These are phyloP conservation scores for Paralichthys olivaceus DNA, from an alignment of 2,113 vertebrate species.

Conservation along the genomic window DNA sequence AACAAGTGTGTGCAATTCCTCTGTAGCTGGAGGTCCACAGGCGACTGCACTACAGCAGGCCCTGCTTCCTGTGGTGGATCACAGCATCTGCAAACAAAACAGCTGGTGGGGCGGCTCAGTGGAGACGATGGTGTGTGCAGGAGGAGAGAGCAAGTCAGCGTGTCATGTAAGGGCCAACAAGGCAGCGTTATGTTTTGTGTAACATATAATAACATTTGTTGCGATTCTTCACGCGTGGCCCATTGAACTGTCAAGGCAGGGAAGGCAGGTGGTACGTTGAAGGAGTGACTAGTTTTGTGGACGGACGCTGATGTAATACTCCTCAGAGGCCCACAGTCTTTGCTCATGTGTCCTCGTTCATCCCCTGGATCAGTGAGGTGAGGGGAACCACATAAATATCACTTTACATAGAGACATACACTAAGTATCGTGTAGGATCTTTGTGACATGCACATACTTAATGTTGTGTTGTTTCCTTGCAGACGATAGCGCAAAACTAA, in stretches of 20 bases:
- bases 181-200: neutral
- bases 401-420: neutral
- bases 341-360: conserved; percentile 64
- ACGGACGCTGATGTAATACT: conserved; percentile 68
- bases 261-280: conserved; percentile 66
- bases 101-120: conserved; percentile 85
- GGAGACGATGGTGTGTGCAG: conserved; percentile 83
- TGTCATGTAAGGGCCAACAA: conserved; percentile 84
- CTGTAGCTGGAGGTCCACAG: conserved; percentile 81
- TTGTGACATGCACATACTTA: neutral
- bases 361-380: conserved; percentile 74
- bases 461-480: conserved; percentile 22
- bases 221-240: conserved; percentile 45
- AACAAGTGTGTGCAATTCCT: neutral
- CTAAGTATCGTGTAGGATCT: neutral
- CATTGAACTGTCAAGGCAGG: conserved; percentile 65
- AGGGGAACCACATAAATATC: conserved; percentile 6
- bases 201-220: neutral
- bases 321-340: conserved; percentile 66
- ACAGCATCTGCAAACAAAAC: conserved; percentile 72
- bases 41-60: conserved; percentile 85
- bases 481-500: conserved; percentile 69
- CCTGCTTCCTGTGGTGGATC: conserved; percentile 84
- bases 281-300: conserved; percentile 72
- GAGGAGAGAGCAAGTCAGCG: conserved; percentile 83